Evolutionary conservation across 2,888 invertebrate species (phyloP), one percentile per base, ranked within the genome.

Genomic region (Dendrolimus pini): DNA sequence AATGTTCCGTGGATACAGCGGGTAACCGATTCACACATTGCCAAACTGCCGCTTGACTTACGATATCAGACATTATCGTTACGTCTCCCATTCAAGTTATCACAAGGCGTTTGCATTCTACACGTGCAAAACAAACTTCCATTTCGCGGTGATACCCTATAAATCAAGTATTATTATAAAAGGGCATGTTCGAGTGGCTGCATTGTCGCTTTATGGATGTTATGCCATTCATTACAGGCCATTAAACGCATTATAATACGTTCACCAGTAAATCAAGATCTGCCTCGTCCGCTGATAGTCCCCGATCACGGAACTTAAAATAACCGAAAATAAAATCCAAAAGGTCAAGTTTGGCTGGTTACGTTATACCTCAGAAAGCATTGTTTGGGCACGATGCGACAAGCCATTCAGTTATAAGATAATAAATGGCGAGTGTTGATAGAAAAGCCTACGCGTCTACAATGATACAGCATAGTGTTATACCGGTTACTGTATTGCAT

Each of bases 121-220:
- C 89, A 88, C 86, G 89, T 89, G 89, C 89, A 85, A 88, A 88
- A 89, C 81, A 85, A 79, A 75, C 72, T 68, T 67, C 67, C 68
- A 76, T 80, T 83, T 78, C 83, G 83, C 80, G 77, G 76, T 75
- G 74, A 75, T 74, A 74, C 59, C 63, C 83, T 78, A 90, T 90
- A 89, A 90, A 90, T 90, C 89, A 90, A 74, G 73, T 74, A 80
- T 83, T 88, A 85, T 83, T 84, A 87, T 85, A 88, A 85, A 85
- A 80, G 84, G 82, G 82, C 85, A 78, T 80, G 79, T 88, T 89
- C 85, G 85, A 89, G 89, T 86, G 82, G 80, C 81, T 75, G 77
- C 82, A 87, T 90, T 90, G 90, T 90, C 78, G 79, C 79, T 85
- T 89, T 89, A 90, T 90, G 82, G 89, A 88, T 90, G 90, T 90